phyloP scores from a whole-genome alignment of 2,888 invertebrate species.

The Deilephila porcellus region DNA sequence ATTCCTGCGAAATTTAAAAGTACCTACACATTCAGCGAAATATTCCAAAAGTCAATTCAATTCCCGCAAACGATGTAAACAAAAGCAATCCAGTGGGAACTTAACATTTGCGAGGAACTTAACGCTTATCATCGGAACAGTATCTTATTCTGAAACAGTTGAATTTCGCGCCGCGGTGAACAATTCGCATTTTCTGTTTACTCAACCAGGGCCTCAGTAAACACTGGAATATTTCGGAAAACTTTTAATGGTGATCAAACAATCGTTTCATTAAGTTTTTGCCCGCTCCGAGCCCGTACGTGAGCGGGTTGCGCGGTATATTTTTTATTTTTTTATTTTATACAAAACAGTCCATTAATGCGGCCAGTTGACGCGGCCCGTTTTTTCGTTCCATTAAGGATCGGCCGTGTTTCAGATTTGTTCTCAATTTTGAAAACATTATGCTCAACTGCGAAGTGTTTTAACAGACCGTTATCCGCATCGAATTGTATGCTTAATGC shows the following conservation, averaged over 20 bases:
- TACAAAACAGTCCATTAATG: conserved; percentile 58
- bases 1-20: neutral
- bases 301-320: conserved; percentile 49
- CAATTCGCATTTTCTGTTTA: conserved; percentile 60
- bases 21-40: neutral
- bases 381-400: conserved; percentile 49
- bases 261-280: conserved; percentile 68
- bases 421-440: conserved; percentile 37
- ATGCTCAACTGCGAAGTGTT: neutral
- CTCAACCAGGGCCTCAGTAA: conserved; percentile 55
- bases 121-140: conserved; percentile 29
- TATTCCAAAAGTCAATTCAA: conserved; percentile 1
- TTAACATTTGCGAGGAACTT: conserved; percentile 12
- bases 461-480: conserved; percentile 1
- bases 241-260: conserved; percentile 81
- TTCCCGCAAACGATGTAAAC: conserved; percentile 20
- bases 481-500: neutral
- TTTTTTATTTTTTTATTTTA: conserved; percentile 41
- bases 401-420: conserved; percentile 40
- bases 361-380: conserved; percentile 51
- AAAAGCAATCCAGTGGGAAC: conserved; percentile 25
- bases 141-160: conserved; percentile 10
- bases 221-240: conserved; percentile 70
- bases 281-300: conserved; percentile 44
- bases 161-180: conserved; percentile 44